Base-by-base conservation (phyloP, 2,888 invertebrate species). In the Himalopsyche anomala region DNA sequence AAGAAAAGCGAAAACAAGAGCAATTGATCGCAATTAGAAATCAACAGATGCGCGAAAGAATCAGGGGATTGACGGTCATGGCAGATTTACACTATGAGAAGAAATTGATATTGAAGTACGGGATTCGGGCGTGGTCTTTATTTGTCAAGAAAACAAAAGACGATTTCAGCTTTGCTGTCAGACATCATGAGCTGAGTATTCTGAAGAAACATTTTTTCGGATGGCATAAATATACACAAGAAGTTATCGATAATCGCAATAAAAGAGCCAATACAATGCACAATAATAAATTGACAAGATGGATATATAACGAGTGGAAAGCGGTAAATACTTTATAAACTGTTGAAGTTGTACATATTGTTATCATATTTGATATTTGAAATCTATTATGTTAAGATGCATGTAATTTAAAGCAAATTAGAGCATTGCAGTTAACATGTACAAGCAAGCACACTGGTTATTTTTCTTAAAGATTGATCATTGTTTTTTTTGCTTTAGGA, bases 21-120 rank as follows among this genome's bases (percentile, higher is more conserved):
- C 95, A 95, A 90, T 91, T 94, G 89, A 93, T 95, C 42, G 94
- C 93, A 89, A 94, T 95, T 86, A 91, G 94, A 88, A 94, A 94
- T 89, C 95, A 94, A 90, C 94, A 94, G 89, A 90, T 92, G 87
- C 91, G 91, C 8, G 93, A 92, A 87, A 91, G 92, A 89, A 90
- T 93, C 89, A 90, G 93, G 88, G 92, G 92, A 15, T 90, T 93
- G 4, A 91, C 89, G 85, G 93, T 93, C n/a, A 93, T 93, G 93
- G 93, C 93, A 17, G 93, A 93, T 88, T 90, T 93, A 87, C 93
- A 93, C 89, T 92, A 93, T 87, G 93, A 93, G 89, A 92, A 91
- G 89, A 90, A 90, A 88, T 89, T 93, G 51, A 90, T 91, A 88
- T 84, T 89, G 12, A 92, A 91, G 89, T 93, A 92, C 88, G 93